Evolutionary conservation across 2,113 vertebrate genomes (phyloP).

Genomic region (Salminus brasiliensis): DNA sequence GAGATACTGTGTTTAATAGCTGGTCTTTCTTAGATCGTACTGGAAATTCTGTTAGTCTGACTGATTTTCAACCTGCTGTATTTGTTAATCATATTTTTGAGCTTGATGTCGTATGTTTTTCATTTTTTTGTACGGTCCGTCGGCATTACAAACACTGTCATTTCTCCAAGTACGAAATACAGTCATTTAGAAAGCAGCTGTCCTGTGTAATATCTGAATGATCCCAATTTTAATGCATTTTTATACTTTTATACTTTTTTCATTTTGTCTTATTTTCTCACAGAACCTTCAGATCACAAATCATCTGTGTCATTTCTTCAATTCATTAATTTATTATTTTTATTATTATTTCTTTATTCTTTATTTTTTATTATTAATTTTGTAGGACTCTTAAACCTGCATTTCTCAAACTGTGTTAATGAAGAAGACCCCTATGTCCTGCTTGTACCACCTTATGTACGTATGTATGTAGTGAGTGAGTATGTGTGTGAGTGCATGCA

Average conservation of each 20-base stretch:
- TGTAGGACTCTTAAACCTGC: conserved; percentile 25
- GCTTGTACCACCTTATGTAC: too few species aligned
- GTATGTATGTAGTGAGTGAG: conserved; percentile 2
- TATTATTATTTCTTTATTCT: too few species aligned
- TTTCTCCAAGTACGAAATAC: neutral
- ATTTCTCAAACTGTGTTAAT: conserved; percentile 25
- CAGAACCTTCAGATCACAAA: conserved; percentile 28
- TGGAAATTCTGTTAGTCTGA: neutral
- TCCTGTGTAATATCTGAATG: conserved; percentile 6
- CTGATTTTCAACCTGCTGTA: neutral
- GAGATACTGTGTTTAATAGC: neutral
- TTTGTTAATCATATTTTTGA: neutral
- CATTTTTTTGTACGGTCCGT: neutral
- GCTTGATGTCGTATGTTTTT: neutral
- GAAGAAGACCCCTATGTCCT: conserved; percentile 36
- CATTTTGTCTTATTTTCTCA: neutral
- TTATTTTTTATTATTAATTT: conserved; percentile 43
- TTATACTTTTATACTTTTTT: neutral
- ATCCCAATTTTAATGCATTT: neutral
- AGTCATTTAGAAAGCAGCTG: neutral
- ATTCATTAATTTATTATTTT: too few species aligned
- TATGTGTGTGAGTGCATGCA: conserved; percentile 1
- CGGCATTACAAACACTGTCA: conserved; percentile 1
- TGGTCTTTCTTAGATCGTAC: conserved; percentile 12
- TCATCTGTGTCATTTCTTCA: conserved; percentile 23